Conservation (phyloP, 2,888 invertebrate species). For the Plutella xylostella region DNA sequence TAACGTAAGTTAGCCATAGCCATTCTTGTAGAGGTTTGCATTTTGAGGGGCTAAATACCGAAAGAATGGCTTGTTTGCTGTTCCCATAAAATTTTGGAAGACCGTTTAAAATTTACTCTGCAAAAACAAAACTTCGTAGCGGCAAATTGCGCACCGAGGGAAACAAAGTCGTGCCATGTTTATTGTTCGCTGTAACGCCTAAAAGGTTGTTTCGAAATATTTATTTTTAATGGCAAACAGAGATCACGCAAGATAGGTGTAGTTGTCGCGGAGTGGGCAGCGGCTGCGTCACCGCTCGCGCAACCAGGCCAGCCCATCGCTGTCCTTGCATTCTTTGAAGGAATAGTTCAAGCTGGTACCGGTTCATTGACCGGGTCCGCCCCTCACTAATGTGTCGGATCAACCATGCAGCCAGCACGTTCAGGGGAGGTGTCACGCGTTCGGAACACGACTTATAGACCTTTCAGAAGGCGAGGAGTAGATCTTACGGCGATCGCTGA, state of each 20-base stretch:
- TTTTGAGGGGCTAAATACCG: no score
- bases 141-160: not conserved
- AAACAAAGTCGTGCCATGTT: not conserved
- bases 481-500: no score
- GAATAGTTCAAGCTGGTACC: slow-evolving; percentile 48
- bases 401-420: no score
- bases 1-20: no score
- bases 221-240: slow-evolving; percentile 34
- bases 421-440: no score
- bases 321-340: slow-evolving; percentile 61
- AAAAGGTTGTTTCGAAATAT: slow-evolving; percentile 46
- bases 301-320: slow-evolving; percentile 34
- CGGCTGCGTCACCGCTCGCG: slow-evolving; percentile 16
- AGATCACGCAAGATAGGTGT: slow-evolving; percentile 22
- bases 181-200: slow-evolving; percentile 18
- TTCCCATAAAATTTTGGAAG: no score
- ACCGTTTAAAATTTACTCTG: no score
- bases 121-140: not conserved
- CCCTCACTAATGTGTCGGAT: no score
- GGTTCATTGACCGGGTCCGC: slow-evolving; percentile 61
- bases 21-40: no score
- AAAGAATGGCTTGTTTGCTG: no score
- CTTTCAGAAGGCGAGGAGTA: no score
- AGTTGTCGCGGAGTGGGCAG: slow-evolving; percentile 8
- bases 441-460: no score